phyloP scores from a whole-genome alignment of 2,888 invertebrate genomes.

The Mechanitis mazaeus region DNA sequence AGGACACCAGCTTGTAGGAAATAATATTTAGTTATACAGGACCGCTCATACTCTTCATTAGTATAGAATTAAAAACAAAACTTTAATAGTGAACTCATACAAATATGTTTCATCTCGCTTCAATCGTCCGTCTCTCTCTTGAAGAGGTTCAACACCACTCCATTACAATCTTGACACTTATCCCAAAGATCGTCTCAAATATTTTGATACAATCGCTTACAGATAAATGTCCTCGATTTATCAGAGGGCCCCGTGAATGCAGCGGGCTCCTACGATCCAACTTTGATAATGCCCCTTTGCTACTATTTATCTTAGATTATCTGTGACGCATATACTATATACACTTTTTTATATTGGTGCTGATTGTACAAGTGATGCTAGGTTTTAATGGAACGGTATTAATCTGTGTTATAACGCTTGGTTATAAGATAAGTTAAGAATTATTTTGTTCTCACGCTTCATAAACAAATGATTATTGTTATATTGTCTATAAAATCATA shows the following conservation, averaged over 20 bases:
- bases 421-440: too few relatives aligned
- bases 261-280: conserved; percentile 39
- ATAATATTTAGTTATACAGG: too few relatives aligned
- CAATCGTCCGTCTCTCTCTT: conserved; percentile 16
- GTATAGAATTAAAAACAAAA: too few relatives aligned
- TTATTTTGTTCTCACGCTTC: too few relatives aligned
- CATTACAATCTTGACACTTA: conserved; percentile 65
- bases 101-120: too few relatives aligned
- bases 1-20: too few relatives aligned
- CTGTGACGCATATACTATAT: conserved; percentile 61
- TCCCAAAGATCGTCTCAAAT: conserved; percentile 65
- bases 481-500: too few relatives aligned
- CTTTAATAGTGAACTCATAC: too few relatives aligned
- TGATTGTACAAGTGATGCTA: conserved; percentile 38
- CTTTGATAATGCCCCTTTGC: conserved; percentile 56
- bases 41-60: too few relatives aligned
- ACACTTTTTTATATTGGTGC: conserved; percentile 43
- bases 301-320: conserved; percentile 69
- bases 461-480: too few relatives aligned
- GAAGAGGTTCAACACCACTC: conserved; percentile 49
- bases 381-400: conserved; percentile 46
- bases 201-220: conserved; percentile 71
- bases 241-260: conserved; percentile 52
- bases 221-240: conserved; percentile 72
- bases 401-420: conserved; percentile 27